Base-by-base conservation (phyloP, 1,140 invertebrate genomes). In the Dinothrombium tinctorium region DNA sequence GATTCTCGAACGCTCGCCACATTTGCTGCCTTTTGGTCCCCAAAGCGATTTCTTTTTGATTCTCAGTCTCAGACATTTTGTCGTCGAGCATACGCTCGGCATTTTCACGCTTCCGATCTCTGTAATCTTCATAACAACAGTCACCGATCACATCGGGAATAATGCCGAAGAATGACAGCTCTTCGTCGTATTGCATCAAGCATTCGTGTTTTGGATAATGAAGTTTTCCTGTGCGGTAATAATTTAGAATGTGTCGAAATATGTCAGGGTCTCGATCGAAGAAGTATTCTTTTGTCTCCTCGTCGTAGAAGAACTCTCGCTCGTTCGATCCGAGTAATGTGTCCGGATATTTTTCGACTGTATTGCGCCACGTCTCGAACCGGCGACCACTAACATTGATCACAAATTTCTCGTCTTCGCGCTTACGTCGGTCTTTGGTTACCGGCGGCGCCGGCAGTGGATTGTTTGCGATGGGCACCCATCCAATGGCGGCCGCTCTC, bases 161-260 rank as follows among this genome's bases (percentile, higher is more conserved):
- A 42, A 99, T 98, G 22, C 94, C 92, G 60, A 96, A 99, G 62
- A 98, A 99, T 37, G 90, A 82, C 44, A 99, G 62, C 61, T 99
- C 94, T 59, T 98, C 94, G 59, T 98, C 94, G 60, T 96, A 99
- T 40, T 86, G 83, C 31, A 86, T 90, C 46, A 99, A 68, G 59
- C 94, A 99, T 65, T 99, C 94, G 65, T 96, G 87, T 63, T 92
- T 94, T 22, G 90, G 90, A 60, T 92, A 99, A 61, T 99, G 89
- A 32, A 99, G 65, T 59, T 95, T 96, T 4, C 92, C 92, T 19
- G 92, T 99, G 41, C 94, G 71, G 59, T 99, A 99, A 56, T 95
- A 99, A 58, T 95, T 96, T 44, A 99, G 69, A 53, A 99, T 95
- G 58, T 98, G 86, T 42, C 92, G 72, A 62, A 98, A 98, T 51